Evolutionary conservation across 2,113 vertebrate species (phyloP), one percentile per base, ranked within the genome.

Genomic region (Macaca mulatta): DNA sequence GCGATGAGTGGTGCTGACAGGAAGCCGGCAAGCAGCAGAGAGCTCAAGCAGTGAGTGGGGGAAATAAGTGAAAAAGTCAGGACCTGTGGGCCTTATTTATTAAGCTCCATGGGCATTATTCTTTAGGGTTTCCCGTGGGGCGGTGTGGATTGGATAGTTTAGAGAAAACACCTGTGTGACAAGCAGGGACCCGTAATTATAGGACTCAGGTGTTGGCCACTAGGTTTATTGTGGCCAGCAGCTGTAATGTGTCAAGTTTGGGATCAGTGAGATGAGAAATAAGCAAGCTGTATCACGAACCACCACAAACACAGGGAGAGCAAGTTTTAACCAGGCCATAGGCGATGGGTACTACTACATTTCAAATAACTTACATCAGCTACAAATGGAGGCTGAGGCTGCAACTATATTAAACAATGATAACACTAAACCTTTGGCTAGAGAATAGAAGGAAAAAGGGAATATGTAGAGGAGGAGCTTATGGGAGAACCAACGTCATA

Each of bases 91-190:
- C 8, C 16, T 52, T n/a, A 23, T 52, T 16, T 64, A 35, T 80
- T 40, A 64, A 23, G 25, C 27, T 57, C 3, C 10, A 6, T 27
- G 13, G 59, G 38, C 10, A 4, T 69, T 52, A 50, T 22, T 2
- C 52, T 43, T 80, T 38, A 20, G 32, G 18, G 11, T 22, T 55
- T 55, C 22, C 17, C 7, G 5, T 20, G n/a, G 55, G 6, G 43
- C 0, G 5, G 9, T 25, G 43, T 74, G n/a, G 83, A 38, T 32
- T 27, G 4, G 9, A 6, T 88, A 69, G 8, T 3, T 59, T 57
- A 32, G 83, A 89, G 94, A 82, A 89, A 93, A 78, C 18, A 70
- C n/a, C 8, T 30, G 86, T 30, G 25, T 64, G 61, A 64, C 27
- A 59, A 57, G 57, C 27, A 6, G 8, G 25, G 17, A 5, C 81